Evolutionary conservation across 2,113 vertebrate species (phyloP), one percentile per base, ranked within the genome.

Genomic region (Salvelinus namaycush): DNA sequence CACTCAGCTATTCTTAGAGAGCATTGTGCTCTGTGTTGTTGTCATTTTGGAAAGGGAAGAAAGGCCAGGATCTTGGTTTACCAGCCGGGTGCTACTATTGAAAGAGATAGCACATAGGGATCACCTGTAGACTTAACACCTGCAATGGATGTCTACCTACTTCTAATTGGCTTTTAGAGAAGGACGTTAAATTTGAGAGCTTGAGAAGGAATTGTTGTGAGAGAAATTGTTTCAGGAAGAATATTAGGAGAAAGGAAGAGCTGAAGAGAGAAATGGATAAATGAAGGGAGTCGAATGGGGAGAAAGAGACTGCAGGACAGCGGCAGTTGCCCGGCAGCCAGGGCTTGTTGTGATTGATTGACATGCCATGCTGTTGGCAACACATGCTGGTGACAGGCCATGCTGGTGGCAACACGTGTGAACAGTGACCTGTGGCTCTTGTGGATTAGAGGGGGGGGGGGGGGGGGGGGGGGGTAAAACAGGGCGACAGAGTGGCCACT

Each of bases 401-500:
- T 60, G 4, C 24, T 20, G 70, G 31, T 14, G 31, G 16, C 34
- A 20, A 69, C 67, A 68, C 68, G 62, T 20, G 68, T 31, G 67
- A 59, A 64, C 20, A 77, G 57, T 70, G 44, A 76, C 12, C 44
- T 54, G n/a, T 14, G 62, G 27, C 48, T 34, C 29, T 24, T 20
- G 57, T 70, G 71, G 54, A 51, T 18, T 60, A 24, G 59, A 54
- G 51, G 3, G 74, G 44, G 1, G 51, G 5, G 72, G 54, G 51
- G 3, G 74, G 44, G 1, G 51, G 5, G 72, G 54, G 31, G 31
- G 31, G 9, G 9, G 34, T 72, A 73, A 8, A 59, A 64, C 75
- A 76, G 84, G 39, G 14, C 2, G 9, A 44, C 39, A 39, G 8
- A 79, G 83, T 76, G 68, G 49, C 74, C 22, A 16, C n/a, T 34